These are phyloP conservation scores for Drosophila mercatorum DNA, from an alignment of 2,888 invertebrate species.

Conservation along the genomic window DNA sequence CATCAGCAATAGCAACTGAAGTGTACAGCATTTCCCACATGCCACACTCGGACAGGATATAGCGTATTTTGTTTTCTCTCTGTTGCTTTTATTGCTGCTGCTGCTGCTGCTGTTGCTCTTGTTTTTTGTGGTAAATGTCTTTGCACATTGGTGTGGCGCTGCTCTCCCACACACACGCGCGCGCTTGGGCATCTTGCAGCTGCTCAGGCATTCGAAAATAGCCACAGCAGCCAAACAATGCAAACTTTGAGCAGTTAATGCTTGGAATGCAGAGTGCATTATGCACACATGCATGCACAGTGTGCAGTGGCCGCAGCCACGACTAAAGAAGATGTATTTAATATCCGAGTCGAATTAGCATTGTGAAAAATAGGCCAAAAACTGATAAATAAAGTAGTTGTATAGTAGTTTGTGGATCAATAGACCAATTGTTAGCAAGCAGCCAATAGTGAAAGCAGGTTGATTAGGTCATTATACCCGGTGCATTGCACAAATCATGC, in stretches of 20 bases:
- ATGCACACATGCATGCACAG: neutral
- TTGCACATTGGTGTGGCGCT: conserved; percentile 47
- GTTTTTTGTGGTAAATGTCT: conserved; percentile 47
- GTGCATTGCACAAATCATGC: no score
- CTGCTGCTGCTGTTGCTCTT: conserved; percentile 25
- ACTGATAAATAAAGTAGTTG: neutral
- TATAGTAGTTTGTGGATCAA: neutral
- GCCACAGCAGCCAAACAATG: conserved; percentile 40
- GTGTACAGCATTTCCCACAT: conserved; percentile 60
- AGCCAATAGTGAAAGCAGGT: neutral
- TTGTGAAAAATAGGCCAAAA: neutral
- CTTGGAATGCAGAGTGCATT: conserved; percentile 9
- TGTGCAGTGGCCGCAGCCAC: neutral
- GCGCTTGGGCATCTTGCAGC: conserved; percentile 12
- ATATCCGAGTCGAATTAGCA: neutral
- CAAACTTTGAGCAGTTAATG: conserved; percentile 39
- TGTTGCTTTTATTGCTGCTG: conserved; percentile 20
- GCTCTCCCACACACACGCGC: neutral
- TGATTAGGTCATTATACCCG: neutral
- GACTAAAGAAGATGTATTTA: neutral
- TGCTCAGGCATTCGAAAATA: conserved; percentile 28
- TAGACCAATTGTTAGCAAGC: neutral
- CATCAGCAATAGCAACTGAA: conserved; percentile 20
- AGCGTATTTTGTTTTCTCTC: conserved; percentile 37
- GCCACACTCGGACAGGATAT: conserved; percentile 49